phyloP scores from a whole-genome alignment of 2,113 vertebrate genomes.

The Sphyrna mokarran region DNA sequence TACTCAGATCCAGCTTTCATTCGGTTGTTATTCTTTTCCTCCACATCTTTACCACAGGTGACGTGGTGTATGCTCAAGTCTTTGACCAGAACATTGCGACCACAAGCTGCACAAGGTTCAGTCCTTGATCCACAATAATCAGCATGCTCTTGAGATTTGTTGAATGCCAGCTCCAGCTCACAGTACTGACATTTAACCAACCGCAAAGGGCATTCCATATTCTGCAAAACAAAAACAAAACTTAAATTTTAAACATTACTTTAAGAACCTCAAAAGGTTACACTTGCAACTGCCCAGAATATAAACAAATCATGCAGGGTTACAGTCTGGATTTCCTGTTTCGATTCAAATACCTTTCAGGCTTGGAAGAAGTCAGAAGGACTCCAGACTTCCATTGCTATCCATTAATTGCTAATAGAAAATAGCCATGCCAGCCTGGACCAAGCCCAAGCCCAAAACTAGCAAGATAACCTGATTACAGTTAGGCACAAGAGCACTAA shows the following conservation, averaged over 20 bases:
- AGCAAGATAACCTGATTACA: background rate
- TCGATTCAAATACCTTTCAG: background rate
- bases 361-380: background rate
- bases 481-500: background rate
- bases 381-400: background rate
- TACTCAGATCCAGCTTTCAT: slow-evolving; percentile 36
- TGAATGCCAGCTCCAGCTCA: slow-evolving; percentile 73
- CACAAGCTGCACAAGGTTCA: slow-evolving; percentile 72
- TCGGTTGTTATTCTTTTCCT: slow-evolving; percentile 50
- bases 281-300: background rate
- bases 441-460: background rate
- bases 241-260: background rate
- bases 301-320: background rate
- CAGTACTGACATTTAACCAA: slow-evolving; percentile 79
- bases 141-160: slow-evolving; percentile 76
- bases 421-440: background rate
- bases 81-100: slow-evolving; percentile 71
- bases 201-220: slow-evolving; percentile 70
- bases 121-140: slow-evolving; percentile 86
- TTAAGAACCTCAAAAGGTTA: background rate
- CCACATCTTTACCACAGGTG: slow-evolving; percentile 61
- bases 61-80: slow-evolving; percentile 70
- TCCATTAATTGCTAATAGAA: background rate
- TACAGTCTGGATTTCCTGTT: background rate
- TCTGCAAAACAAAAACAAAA: slow-evolving; percentile 49